Evolutionary conservation across 2,113 vertebrate species (phyloP).

Genomic region (Ceyx cyanopectus): DNA sequence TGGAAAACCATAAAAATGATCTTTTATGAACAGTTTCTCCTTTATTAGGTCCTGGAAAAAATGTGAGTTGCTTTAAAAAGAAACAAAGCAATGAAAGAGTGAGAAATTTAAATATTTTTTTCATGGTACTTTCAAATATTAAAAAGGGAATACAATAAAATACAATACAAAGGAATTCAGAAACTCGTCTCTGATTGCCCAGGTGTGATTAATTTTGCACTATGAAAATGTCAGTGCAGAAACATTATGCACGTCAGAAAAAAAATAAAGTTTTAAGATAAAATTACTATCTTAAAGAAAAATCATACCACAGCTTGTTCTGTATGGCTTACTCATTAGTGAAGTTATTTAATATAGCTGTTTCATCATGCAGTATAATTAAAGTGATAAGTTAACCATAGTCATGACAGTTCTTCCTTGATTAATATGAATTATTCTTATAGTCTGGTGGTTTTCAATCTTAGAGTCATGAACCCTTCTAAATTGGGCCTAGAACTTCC

Average conservation of each 20-base stretch:
- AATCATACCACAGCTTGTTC: not conserved
- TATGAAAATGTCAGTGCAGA: not conserved
- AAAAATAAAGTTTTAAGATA: not conserved
- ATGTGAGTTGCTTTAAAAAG: not conserved
- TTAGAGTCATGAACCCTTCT: not conserved
- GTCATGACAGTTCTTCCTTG: not conserved
- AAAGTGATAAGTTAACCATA: not conserved
- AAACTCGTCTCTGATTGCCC: not conserved
- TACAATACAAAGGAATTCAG: not conserved
- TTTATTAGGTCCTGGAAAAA: not conserved
- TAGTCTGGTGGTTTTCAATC: not conserved
- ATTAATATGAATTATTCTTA: not conserved
- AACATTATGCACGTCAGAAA: not conserved
- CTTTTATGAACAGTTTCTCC: not conserved
- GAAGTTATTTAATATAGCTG: not conserved
- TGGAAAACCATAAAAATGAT: not conserved
- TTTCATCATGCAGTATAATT: not conserved
- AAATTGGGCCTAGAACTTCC: not conserved
- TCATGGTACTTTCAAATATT: not conserved
- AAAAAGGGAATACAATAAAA: not conserved
- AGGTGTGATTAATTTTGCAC: not conserved
- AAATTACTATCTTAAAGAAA: not conserved
- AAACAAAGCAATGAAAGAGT: not conserved
- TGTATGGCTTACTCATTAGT: not conserved
- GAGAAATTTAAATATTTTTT: not conserved